Percentiles rank a stretch among this genome's conserved stretches.
Evolutionary conservation across 2,888 invertebrate genomes (phyloP).

Genomic region (Eupithecia subumbrata): DNA sequence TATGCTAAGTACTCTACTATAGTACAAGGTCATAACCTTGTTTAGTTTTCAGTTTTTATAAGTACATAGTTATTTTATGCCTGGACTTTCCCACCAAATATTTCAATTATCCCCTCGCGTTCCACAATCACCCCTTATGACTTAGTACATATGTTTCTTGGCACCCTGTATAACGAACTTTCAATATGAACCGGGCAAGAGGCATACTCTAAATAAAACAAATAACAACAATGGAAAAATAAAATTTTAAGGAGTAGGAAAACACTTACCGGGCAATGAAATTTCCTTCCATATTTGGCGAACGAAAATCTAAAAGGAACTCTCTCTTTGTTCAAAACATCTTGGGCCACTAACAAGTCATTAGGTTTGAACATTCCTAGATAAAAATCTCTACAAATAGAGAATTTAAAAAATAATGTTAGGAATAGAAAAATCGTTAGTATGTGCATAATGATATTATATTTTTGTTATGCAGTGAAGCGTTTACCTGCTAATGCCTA

Average conservation of each 20-base stretch:
- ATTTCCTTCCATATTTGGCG: slow-evolving; percentile 66
- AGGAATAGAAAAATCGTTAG: slow-evolving; percentile 23
- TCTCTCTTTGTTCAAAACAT: slow-evolving; percentile 60
- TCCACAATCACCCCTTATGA: no score
- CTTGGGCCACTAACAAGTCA: slow-evolving; percentile 68
- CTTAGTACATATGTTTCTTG: no score
- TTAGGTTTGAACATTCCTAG: slow-evolving; percentile 70
- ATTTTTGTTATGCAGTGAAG: not conserved
- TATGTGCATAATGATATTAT: not conserved
- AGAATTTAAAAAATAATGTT: slow-evolving; percentile 38
- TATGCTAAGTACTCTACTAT: no score
- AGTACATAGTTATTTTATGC: no score
- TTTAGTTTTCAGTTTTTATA: no score
- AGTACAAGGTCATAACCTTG: no score
- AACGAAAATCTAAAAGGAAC: slow-evolving; percentile 48
- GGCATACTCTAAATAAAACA: no score
- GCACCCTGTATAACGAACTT: no score
- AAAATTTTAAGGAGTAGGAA: not conserved
- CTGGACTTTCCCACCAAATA: no score
- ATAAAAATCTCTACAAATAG: slow-evolving; percentile 62
- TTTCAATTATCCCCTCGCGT: no score
- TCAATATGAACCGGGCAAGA: no score
- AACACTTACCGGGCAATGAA: slow-evolving; percentile 66
- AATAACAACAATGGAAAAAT: not conserved
- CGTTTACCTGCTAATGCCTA: slow-evolving; percentile 1